A percentile compares a stretch with the other conserved stretches of the same genome.
Conservation (phyloP, 1,140 invertebrate species). For the Drosophila kepulauana region DNA sequence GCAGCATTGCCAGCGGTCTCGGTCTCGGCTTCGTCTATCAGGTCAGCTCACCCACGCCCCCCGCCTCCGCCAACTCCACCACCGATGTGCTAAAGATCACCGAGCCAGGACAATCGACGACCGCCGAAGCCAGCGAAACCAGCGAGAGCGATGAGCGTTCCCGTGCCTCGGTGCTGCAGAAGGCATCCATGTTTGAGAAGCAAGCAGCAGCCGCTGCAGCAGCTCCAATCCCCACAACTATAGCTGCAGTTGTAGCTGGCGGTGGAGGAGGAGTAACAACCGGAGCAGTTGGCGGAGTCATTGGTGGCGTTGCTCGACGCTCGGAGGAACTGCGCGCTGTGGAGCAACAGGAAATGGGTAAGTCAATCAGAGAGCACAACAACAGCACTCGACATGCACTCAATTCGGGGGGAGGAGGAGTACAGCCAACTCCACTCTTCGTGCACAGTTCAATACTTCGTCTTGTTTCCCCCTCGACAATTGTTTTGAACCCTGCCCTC, state of each 20-base stretch:
- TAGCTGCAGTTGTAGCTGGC: slow-evolving; percentile 24
- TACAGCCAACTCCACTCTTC: neutral
- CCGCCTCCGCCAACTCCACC: slow-evolving; percentile 36
- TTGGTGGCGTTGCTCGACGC: slow-evolving; percentile 26
- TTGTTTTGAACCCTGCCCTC: slow-evolving; percentile 30
- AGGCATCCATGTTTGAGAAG: slow-evolving; percentile 85
- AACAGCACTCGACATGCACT: neutral
- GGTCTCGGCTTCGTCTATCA: slow-evolving; percentile 77
- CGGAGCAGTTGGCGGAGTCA: slow-evolving; percentile 16
- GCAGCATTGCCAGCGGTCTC: slow-evolving; percentile 70
- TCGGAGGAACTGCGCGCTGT: slow-evolving; percentile 47
- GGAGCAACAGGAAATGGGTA: slow-evolving; percentile 81
- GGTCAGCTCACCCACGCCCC: slow-evolving; percentile 76
- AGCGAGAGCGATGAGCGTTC: slow-evolving; percentile 72
- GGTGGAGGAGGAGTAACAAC: slow-evolving; percentile 4
- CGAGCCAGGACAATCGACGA: slow-evolving; percentile 41
- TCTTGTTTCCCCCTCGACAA: neutral
- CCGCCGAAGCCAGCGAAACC: slow-evolving; percentile 23
- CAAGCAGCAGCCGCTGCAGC: slow-evolving; percentile 69
- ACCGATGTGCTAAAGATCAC: slow-evolving; percentile 77
- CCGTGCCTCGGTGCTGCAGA: slow-evolving; percentile 80
- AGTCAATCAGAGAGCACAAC: slow-evolving; percentile 42
- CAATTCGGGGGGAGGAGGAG: neutral
- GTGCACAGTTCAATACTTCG: slow-evolving; percentile 9
- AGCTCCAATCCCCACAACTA: slow-evolving; percentile 23